Conservation (phyloP, 2,888 invertebrate genomes). For the Notocelia uddmanniana region DNA sequence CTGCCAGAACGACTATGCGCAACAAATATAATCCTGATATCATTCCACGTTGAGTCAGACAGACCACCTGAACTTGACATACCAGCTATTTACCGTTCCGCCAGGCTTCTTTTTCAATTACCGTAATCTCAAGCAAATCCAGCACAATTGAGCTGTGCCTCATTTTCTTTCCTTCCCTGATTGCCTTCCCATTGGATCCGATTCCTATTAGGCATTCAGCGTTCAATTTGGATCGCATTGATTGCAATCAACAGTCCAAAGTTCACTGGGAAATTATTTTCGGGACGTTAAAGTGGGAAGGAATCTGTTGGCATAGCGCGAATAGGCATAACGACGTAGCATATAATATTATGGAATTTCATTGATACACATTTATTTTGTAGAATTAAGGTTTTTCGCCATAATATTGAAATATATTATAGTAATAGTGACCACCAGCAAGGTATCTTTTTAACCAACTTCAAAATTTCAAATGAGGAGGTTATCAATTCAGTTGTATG, state of each 20-base stretch:
- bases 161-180: conserved; percentile 33
- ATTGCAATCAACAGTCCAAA: conserved; percentile 30
- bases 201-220: conserved; percentile 27
- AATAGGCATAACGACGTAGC: too few relatives aligned
- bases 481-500: too few relatives aligned
- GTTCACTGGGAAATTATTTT: conserved; percentile 15
- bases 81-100: conserved; percentile 15
- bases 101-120: conserved; percentile 26
- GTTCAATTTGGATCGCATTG: conserved; percentile 29
- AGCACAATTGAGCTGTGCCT: conserved; percentile 25
- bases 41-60: background rate
- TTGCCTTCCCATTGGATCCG: conserved; percentile 30
- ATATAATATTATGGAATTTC: too few relatives aligned
- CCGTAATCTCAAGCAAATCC: conserved; percentile 35
- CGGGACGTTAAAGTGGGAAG: background rate
- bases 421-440: too few relatives aligned
- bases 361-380: too few relatives aligned
- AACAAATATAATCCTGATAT: background rate
- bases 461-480: too few relatives aligned
- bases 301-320: background rate
- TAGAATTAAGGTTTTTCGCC: too few relatives aligned
- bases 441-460: too few relatives aligned
- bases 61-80: conserved; percentile 15
- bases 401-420: too few relatives aligned
- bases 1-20: background rate